Evolutionary conservation across 2,113 vertebrate genomes (phyloP).

Genomic region (Poeciliopsis prolifica): DNA sequence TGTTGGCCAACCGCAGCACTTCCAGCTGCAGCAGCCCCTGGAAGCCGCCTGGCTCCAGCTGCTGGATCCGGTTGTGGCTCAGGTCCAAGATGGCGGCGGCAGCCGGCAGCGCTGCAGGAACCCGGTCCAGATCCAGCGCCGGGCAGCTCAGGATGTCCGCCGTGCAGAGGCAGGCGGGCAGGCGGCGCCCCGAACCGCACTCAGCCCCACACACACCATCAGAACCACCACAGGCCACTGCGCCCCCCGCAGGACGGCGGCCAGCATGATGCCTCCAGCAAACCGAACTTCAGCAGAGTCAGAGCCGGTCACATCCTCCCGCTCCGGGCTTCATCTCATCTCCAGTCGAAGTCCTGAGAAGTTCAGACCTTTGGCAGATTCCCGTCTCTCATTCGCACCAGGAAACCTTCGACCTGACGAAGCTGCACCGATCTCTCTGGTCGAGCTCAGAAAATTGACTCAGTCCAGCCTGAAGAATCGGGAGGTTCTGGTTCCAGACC

Average conservation of each 20-base stretch:
- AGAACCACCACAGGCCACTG: conserved; percentile 19
- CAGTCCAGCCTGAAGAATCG: not conserved
- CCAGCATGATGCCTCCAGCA: conserved; percentile 40
- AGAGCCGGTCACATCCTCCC: conserved; percentile 23
- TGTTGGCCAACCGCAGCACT: conserved; percentile 85
- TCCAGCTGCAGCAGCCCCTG: conserved; percentile 80
- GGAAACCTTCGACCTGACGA: no score
- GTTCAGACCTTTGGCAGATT: not conserved
- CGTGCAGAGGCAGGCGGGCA: conserved; percentile 87
- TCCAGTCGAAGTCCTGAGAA: not conserved
- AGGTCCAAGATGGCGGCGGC: conserved; percentile 86
- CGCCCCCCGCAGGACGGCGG: conserved; percentile 32
- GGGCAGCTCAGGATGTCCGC: conserved; percentile 93
- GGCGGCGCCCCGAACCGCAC: conserved; percentile 5
- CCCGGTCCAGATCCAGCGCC: conserved; percentile 72
- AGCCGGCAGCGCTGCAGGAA: conserved; percentile 80
- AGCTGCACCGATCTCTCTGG: no score
- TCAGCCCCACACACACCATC: conserved; percentile 36
- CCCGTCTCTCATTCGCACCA: not conserved
- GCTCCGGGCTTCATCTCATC: conserved; percentile 4
- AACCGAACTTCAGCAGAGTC: not conserved
- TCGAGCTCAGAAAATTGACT: not conserved
- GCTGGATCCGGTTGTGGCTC: conserved; percentile 86
- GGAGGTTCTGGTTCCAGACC: not conserved
- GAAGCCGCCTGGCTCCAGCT: conserved; percentile 80